These are phyloP conservation scores for Clarias laeviceps DNA, from an alignment of 2,797 vertebrate species.

Conservation along the genomic window DNA sequence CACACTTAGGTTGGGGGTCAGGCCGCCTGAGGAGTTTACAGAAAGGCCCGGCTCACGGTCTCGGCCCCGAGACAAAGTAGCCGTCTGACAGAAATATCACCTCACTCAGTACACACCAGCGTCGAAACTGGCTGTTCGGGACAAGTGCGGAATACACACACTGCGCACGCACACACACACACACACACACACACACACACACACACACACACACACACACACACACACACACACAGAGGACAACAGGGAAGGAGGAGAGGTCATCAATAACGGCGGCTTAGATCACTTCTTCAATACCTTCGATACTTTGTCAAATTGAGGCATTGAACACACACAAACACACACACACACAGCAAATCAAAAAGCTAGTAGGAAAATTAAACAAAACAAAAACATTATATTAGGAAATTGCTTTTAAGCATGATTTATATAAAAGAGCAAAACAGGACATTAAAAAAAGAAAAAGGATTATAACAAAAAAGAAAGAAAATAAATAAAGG, in stretches of 20 bases:
- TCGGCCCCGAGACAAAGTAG: constrained; percentile 36
- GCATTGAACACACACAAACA: constrained; percentile 18
- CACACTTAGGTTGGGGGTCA: constrained; percentile 36
- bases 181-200: constrained; percentile 17
- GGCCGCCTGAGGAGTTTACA: constrained; percentile 54
- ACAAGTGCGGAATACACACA: constrained; percentile 27
- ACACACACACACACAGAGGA: neutral
- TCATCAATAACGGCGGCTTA: constrained; percentile 24
- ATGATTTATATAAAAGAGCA: no score
- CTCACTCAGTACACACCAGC: constrained; percentile 37
- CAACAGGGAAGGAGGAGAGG: constrained; percentile 27
- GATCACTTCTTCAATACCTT: neutral
- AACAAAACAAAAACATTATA: neutral
- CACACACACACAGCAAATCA: neutral
- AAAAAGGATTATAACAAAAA: neutral
- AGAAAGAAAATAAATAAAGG: neutral
- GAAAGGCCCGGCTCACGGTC: constrained; percentile 45
- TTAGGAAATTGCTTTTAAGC: neutral
- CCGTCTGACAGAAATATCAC: constrained; percentile 51
- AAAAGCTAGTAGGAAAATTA: neutral
- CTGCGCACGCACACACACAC: constrained; percentile 15
- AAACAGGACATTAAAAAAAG: neutral
- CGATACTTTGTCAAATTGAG: neutral
- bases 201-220: constrained; percentile 17
- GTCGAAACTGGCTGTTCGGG: constrained; percentile 38